Base-by-base conservation (phyloP, 2,888 invertebrate species). In the Drosophila nigricruria region DNA sequence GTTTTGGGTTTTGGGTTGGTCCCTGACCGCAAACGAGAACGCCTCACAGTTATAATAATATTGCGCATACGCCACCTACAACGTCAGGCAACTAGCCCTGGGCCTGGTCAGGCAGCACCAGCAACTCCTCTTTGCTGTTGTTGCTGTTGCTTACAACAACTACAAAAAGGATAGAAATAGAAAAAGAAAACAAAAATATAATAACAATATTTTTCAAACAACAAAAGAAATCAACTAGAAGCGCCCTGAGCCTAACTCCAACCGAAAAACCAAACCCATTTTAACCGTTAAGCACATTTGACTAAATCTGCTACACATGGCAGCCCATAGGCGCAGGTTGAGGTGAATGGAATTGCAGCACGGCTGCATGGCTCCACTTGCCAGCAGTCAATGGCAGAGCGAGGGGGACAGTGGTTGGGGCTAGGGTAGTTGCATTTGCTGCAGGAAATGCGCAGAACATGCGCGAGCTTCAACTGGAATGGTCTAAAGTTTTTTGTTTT, bases 151-250 rank as follows among this genome's bases (percentile, higher is more conserved):
- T 34, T 30, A 40, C 49, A 23, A n/a, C 53, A 38, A 38, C 43
- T 20, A n/a, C n/a, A n/a, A n/a, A n/a, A n/a, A n/a, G n/a, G 12
- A 20, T 20, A 25, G 16, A 45, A 42, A 34, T 57, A 34, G 30
- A 60, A 62, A 27, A 53, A 58, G 43, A 69, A 59, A 52, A 52
- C 62, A 47, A 56, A 70, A 70, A 74, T 85, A 87, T 89, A 83
- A 89, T 89, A 83, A 89, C 82, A 89, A 83, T 88, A 89, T 89
- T 89, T 88, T 88, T 79, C 79, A 79, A 74, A 72, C 77, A 88
- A 89, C 90, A 88, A 89, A 89, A 85, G 90, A 85, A 89, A 89
- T 90, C 90, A 85, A 88, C 88, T 79, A 89, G 82, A 89, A 84
- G 90, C 90, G 84, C 90, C 88, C 68, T 58, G 56, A 89, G 83